Conservation (phyloP, 2,888 invertebrate genomes). For the Lysandra coridon region DNA sequence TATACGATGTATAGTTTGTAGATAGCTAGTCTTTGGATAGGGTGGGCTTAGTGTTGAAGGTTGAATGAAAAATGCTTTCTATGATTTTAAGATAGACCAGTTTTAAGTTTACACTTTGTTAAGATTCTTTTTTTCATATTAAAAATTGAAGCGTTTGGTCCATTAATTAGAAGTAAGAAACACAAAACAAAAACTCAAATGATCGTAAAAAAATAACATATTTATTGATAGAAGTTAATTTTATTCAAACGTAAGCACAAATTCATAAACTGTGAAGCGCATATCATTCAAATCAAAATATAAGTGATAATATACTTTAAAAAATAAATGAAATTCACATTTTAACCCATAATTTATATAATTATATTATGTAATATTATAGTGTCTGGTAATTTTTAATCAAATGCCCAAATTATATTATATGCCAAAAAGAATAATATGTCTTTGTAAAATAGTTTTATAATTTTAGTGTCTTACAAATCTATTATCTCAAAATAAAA, state of each 20-base stretch:
- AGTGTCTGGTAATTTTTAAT: not conserved
- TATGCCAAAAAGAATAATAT: constrained; percentile 11
- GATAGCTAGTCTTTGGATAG: constrained; percentile 37
- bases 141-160: not conserved
- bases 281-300: not conserved
- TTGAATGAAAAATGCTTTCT: constrained; percentile 6
- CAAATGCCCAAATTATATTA: not conserved
- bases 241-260: not conserved
- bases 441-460: constrained; percentile 3
- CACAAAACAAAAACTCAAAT: not conserved
- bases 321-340: not conserved
- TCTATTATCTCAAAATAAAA: not conserved
- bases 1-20: constrained; percentile 37
- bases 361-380: not conserved
- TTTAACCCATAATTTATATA: not conserved
- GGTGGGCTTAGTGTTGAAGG: constrained; percentile 21
- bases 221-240: not conserved
- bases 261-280: not conserved
- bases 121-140: not conserved
- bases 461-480: not conserved
- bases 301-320: not conserved
- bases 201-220: not conserved
- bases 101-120: not conserved
- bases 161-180: not conserved
- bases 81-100: constrained; percentile 15